These are phyloP conservation scores for Laupala kohalensis DNA, from an alignment of 1,140 invertebrate genomes.

Conservation along the genomic window DNA sequence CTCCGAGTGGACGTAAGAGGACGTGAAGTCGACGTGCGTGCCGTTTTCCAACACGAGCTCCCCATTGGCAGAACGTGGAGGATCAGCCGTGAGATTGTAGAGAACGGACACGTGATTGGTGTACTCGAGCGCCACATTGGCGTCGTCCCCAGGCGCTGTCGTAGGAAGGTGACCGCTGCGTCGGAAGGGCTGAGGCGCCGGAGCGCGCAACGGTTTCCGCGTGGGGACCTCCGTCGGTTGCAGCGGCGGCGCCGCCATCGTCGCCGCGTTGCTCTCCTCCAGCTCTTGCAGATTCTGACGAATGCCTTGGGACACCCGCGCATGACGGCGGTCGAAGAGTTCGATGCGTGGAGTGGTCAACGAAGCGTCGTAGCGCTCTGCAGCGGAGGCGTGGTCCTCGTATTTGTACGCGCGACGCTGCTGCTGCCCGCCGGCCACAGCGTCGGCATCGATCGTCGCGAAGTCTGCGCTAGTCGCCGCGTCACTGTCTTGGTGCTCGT, in stretches of 20 bases:
- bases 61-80: background rate
- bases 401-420: no score
- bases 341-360: background rate
- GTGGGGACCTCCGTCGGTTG: no score
- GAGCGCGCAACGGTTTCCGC: no score
- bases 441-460: no score
- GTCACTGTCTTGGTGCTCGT: no score
- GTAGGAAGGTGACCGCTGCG: no score
- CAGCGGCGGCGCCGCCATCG: background rate
- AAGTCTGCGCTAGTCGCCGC: no score
- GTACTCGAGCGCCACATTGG: background rate
- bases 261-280: background rate
- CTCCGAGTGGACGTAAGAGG: background rate
- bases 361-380: background rate
- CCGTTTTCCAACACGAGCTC: background rate
- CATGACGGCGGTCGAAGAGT: background rate
- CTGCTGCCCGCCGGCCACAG: no score
- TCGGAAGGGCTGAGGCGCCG: no score
- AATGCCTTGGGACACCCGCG: conserved; percentile 1
- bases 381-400: no score
- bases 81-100: background rate
- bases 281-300: conserved; percentile 5
- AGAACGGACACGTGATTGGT: background rate
- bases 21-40: background rate
- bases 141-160: background rate